These are phyloP conservation scores for Speoplatyrhinus poulsoni DNA, from an alignment of 2,113 vertebrate species.

Conservation along the genomic window DNA sequence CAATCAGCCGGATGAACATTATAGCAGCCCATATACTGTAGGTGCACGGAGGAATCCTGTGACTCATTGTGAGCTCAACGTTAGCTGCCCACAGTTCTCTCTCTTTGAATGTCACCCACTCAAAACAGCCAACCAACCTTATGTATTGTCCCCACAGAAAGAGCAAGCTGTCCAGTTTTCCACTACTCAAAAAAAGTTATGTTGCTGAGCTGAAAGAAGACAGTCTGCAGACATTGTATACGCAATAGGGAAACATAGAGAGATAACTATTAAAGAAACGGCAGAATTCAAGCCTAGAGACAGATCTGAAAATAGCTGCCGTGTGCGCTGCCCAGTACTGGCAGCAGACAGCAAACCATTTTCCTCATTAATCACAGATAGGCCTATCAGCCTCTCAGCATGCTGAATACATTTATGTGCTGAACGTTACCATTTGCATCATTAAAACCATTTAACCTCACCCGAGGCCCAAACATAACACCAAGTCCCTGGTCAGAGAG, in stretches of 20 bases:
- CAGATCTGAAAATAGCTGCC: slow-evolving; percentile 56
- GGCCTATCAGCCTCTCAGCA: slow-evolving; percentile 47
- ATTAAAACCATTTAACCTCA: slow-evolving; percentile 48
- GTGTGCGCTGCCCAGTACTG: slow-evolving; percentile 30
- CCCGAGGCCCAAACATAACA: slow-evolving; percentile 49
- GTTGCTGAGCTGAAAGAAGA: too few relatives aligned
- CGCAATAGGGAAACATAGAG: slow-evolving; percentile 17
- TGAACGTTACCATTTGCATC: slow-evolving; percentile 47
- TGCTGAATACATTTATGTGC: slow-evolving; percentile 49
- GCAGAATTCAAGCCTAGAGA: slow-evolving; percentile 46
- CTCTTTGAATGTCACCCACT: too few relatives aligned
- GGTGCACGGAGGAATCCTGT: too few relatives aligned
- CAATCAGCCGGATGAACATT: too few relatives aligned
- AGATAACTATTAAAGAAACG: slow-evolving; percentile 55
- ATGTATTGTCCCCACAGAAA: too few relatives aligned
- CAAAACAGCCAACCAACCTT: too few relatives aligned
- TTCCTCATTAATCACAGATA: slow-evolving; percentile 67
- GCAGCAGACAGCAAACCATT: slow-evolving; percentile 39
- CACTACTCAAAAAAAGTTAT: too few relatives aligned
- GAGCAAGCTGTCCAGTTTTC: too few relatives aligned
- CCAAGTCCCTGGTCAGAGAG: slow-evolving; percentile 7
- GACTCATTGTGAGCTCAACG: too few relatives aligned
- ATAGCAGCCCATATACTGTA: too few relatives aligned
- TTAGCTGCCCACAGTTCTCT: too few relatives aligned
- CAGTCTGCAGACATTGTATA: too few relatives aligned